phyloP scores from a whole-genome alignment of 2,888 invertebrate genomes.

The Incurvaria masculella region DNA sequence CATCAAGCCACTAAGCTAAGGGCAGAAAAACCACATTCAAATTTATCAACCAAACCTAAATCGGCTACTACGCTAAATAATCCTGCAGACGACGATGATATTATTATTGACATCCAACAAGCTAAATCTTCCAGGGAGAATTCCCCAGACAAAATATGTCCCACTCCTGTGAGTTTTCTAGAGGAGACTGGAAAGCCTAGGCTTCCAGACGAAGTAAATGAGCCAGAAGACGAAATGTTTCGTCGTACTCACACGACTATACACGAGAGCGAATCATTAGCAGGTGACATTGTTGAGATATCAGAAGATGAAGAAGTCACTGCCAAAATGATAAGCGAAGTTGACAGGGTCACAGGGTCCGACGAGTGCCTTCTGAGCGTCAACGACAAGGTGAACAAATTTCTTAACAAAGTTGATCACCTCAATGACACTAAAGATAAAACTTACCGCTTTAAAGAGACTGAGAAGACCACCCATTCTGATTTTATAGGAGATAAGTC shows the following conservation, averaged over 20 bases:
- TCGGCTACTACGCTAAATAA: conserved; percentile 51
- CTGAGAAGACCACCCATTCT: conserved; percentile 41
- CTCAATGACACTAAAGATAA: conserved; percentile 29
- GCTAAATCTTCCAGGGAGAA: conserved; percentile 74
- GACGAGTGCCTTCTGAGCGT: conserved; percentile 55
- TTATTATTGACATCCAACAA: conserved; percentile 67
- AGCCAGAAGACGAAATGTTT: conserved; percentile 66
- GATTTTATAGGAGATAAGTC: conserved; percentile 46
- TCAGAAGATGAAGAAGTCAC: conserved; percentile 51
- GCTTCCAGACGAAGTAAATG: conserved; percentile 70
- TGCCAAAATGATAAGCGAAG: conserved; percentile 28
- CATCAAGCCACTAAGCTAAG: conserved; percentile 28
- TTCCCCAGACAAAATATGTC: conserved; percentile 69
- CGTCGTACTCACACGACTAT: conserved; percentile 39
- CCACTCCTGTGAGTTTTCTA: conserved; percentile 59
- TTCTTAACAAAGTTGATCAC: conserved; percentile 40
- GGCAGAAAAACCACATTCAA: conserved; percentile 24
- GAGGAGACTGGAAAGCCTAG: conserved; percentile 62
- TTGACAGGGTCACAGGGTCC: conserved; percentile 33
- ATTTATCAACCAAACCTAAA: conserved; percentile 40
- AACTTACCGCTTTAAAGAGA: conserved; percentile 29
- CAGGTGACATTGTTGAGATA: conserved; percentile 55
- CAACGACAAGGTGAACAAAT: conserved; percentile 55
- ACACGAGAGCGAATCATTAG: conserved; percentile 60
- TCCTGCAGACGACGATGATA: conserved; percentile 52